These are phyloP conservation scores for Beris chalybata DNA, from an alignment of 2,888 invertebrate genomes.

Conservation along the genomic window DNA sequence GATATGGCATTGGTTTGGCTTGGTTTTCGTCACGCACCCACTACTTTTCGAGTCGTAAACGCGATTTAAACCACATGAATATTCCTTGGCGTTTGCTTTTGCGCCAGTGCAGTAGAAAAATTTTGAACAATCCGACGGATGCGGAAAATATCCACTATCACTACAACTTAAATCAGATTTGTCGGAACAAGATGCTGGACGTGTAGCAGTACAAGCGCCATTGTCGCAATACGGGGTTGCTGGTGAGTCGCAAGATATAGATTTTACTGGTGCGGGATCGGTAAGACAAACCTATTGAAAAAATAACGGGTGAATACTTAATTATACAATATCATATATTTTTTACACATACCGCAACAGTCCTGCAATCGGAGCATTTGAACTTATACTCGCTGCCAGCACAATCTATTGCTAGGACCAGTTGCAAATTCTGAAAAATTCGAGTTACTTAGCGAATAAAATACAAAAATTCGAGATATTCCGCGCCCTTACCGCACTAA, in stretches of 20 bases:
- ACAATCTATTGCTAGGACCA: too few relatives aligned
- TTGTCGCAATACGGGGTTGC: slow-evolving; percentile 6
- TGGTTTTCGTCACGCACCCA: slow-evolving; percentile 8
- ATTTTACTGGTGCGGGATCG: neutral
- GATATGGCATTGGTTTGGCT: slow-evolving; percentile 14
- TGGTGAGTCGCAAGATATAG: neutral
- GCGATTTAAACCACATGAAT: slow-evolving; percentile 25
- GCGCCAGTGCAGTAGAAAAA: slow-evolving; percentile 27
- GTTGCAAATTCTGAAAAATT: too few relatives aligned
- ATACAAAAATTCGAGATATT: too few relatives aligned
- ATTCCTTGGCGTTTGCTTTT: slow-evolving; percentile 17
- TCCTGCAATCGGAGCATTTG: too few relatives aligned
- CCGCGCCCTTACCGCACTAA: too few relatives aligned
- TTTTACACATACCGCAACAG: too few relatives aligned
- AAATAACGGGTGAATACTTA: too few relatives aligned
- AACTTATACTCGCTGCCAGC: too few relatives aligned
- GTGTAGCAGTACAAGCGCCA: neutral
- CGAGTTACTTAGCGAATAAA: too few relatives aligned
- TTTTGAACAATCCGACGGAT: slow-evolving; percentile 31
- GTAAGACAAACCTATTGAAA: neutral
- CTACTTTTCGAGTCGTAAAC: slow-evolving; percentile 25
- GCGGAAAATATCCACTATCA: slow-evolving; percentile 32
- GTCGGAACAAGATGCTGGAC: neutral
- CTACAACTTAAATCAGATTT: slow-evolving; percentile 24
- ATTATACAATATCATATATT: too few relatives aligned